Evolutionary conservation across 2,888 invertebrate genomes (phyloP), one percentile per base, ranked within the genome.

Genomic region (Cerastoderma edule): DNA sequence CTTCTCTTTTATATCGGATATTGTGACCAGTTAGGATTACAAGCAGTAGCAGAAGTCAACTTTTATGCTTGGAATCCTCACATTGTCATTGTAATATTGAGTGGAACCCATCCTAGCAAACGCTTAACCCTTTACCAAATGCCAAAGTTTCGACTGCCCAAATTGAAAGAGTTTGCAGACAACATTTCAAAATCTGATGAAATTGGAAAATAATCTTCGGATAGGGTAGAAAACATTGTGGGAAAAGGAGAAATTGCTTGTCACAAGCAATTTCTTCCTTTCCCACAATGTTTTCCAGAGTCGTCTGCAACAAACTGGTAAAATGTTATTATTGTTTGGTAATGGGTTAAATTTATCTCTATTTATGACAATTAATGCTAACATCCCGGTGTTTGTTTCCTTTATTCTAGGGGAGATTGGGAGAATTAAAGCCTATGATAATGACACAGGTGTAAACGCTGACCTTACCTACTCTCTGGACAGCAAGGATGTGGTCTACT

Each of bases 371-470:
- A 27, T 57, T 8, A 27, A 28, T n/a, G 27, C 8, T 4, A 10
- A 27, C 28, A 16, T 57, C 4, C n/a, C 10, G 5, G 28, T 16
- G 28, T 32, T n/a, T n/a, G n/a, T n/a, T n/a, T n/a, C n/a, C n/a
- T n/a, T n/a, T n/a, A n/a, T n/a, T n/a, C n/a, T n/a, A n/a, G n/a
- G 70, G 30, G 79, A 76, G 30, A n/a, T 78, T 65, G 78, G 71
- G 8, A 46, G 75, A 35, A 76, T 98, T 39, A 98, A 98, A 33
- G 98, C 98, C 74, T 97, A 97, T 53, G 98, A 99, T 92, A 97
- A 97, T 93, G 99, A 99, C 94, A 97, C 97, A 32, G 98, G 98
- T 91, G 97, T 97, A 92, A 99, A 99, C 93, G 98, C 98, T 0
- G 68, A 75, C 27, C 27, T 75, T 89, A 83, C 78, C 10, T 90